These are phyloP conservation scores for Ptilorrhoa leucosticta DNA, from an alignment of 2,113 vertebrate genomes.

Conservation along the genomic window DNA sequence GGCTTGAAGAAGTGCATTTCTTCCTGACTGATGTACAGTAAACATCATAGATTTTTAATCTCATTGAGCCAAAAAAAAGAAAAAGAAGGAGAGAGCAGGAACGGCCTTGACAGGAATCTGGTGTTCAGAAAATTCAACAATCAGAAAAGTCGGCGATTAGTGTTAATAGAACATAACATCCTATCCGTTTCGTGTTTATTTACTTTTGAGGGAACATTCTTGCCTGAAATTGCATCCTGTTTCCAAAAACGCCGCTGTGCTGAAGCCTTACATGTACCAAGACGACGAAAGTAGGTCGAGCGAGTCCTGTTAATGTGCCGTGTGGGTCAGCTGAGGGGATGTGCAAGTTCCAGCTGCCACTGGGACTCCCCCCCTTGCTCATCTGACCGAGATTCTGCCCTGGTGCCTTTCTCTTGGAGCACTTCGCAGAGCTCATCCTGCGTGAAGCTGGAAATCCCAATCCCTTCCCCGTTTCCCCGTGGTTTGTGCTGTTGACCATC, in stretches of 20 bases:
- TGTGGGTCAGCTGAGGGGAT: not conserved
- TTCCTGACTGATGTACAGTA: not conserved
- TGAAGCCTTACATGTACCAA: not conserved
- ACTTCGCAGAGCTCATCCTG: not conserved
- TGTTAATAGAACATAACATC: constrained; percentile 46
- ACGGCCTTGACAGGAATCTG: not conserved
- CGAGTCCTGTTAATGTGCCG: not conserved
- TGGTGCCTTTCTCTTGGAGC: not conserved
- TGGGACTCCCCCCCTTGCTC: not conserved
- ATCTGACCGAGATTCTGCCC: not conserved
- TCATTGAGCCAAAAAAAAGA: not conserved
- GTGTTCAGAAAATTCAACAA: not conserved
- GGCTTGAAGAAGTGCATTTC: not conserved
- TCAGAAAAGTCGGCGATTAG: not conserved
- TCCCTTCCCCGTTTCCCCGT: not conserved
- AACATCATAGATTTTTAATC: not conserved
- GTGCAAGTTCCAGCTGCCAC: not conserved
- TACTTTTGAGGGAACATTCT: constrained; percentile 51
- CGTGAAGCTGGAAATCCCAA: not conserved
- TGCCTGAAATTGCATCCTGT: constrained; percentile 43
- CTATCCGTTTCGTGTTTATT: constrained; percentile 38
- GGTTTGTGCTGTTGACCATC: not conserved
- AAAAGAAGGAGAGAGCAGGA: not conserved
- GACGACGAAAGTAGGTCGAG: not conserved
- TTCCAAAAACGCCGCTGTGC: not conserved